A percentile compares a stretch with the other conserved stretches of the same genome.
These are phyloP conservation scores for Anas capensis DNA, from an alignment of 2,797 vertebrate species.

Conservation along the genomic window DNA sequence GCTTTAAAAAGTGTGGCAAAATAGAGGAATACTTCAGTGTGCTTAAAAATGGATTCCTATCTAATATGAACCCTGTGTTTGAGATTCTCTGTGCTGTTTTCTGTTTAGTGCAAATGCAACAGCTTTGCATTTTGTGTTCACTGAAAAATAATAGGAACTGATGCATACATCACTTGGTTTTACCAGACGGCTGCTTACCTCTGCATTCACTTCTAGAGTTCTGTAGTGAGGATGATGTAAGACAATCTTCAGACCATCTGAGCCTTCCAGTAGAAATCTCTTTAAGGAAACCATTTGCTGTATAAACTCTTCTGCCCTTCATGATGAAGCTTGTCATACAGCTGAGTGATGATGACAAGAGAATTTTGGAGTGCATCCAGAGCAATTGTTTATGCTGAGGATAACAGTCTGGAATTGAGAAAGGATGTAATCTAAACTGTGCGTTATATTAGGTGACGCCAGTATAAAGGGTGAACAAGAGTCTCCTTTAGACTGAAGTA, in stretches of 20 bases:
- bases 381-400: not conserved
- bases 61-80: not conserved
- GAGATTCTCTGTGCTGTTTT: not conserved
- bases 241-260: not conserved
- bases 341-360: not conserved
- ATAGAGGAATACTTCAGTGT: not conserved
- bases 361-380: not conserved
- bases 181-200: not conserved
- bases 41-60: not conserved
- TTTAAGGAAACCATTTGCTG: no score
- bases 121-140: not conserved
- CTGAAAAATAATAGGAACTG: not conserved
- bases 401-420: not conserved
- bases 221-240: not conserved
- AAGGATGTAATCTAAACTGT: not conserved
- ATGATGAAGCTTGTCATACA: fast-evolving
- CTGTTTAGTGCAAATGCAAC: not conserved
- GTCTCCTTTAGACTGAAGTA: not conserved
- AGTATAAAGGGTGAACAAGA: not conserved
- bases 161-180: fast-evolving
- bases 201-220: not conserved
- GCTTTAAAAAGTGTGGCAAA: slow-evolving; percentile 1
- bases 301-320: not conserved
- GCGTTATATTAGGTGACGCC: not conserved
- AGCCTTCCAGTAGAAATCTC: not conserved